Conservation (phyloP, 2,888 invertebrate species). For the Spisula subtruncata region DNA sequence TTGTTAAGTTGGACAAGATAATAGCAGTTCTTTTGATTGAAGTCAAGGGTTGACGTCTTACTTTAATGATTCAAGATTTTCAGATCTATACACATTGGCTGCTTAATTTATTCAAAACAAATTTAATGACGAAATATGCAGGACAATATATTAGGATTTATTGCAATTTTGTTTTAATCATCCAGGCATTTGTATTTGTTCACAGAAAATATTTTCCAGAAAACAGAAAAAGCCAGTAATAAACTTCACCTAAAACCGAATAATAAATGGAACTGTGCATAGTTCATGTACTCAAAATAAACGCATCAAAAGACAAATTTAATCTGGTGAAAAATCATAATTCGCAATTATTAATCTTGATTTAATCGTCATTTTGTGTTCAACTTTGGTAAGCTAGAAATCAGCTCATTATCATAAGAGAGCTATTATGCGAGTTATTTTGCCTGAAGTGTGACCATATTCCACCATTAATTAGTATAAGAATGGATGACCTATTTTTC, state of each 20-base stretch:
- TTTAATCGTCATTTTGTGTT: slow-evolving; percentile 17
- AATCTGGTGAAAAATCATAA: neutral
- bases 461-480: slow-evolving; percentile 69
- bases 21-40: too few relatives aligned
- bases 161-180: neutral
- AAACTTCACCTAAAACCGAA: slow-evolving; percentile 3
- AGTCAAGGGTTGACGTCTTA: too few relatives aligned
- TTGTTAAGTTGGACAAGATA: too few relatives aligned
- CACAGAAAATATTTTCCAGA: neutral
- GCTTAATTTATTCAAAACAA: too few relatives aligned
- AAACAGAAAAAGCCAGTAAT: neutral
- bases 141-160: too few relatives aligned
- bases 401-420: slow-evolving; percentile 71
- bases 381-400: slow-evolving; percentile 31
- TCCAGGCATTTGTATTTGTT: neutral
- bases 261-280: neutral
- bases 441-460: slow-evolving; percentile 57
- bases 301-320: neutral
- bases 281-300: neutral
- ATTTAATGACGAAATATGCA: too few relatives aligned
- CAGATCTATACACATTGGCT: too few relatives aligned
- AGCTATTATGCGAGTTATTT: slow-evolving; percentile 63
- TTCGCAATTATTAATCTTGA: neutral
- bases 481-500: slow-evolving; percentile 61
- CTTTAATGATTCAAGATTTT: too few relatives aligned